Evolutionary conservation across 53 echinoderm and acorn worm species (phyloP).

Genomic region (Antedon mediterranea): DNA sequence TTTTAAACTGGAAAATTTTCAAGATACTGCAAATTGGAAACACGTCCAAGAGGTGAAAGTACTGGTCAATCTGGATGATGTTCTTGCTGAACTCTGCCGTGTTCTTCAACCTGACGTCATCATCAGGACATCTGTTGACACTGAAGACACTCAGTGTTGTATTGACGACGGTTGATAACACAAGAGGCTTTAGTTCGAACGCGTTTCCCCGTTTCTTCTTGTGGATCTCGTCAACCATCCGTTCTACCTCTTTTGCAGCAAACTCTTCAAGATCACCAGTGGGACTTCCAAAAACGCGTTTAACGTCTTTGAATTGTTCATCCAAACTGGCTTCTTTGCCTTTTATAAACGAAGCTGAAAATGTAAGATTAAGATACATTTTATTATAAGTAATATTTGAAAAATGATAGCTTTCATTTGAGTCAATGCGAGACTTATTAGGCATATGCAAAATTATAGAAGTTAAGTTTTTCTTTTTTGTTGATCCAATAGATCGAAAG

Average conservation of each 20-base stretch:
- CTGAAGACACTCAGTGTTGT: background rate
- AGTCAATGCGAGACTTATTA: too few relatives aligned
- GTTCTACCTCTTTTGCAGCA: background rate
- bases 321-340: background rate
- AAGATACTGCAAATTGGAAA: background rate
- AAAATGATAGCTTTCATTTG: too few relatives aligned
- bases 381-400: too few relatives aligned
- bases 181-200: background rate
- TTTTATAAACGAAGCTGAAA: background rate
- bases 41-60: background rate
- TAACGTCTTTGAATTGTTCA: background rate
- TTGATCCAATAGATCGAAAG: too few relatives aligned
- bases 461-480: too few relatives aligned
- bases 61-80: background rate
- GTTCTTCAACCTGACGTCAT: background rate
- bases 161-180: background rate
- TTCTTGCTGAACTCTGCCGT: background rate
- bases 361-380: background rate
- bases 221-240: background rate
- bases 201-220: background rate
- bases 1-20: background rate
- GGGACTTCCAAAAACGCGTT: background rate
- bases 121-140: background rate
- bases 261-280: background rate
- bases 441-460: too few relatives aligned